Base-by-base conservation (phyloP, 2,797 vertebrate species). In the Eulemur mongoz region DNA sequence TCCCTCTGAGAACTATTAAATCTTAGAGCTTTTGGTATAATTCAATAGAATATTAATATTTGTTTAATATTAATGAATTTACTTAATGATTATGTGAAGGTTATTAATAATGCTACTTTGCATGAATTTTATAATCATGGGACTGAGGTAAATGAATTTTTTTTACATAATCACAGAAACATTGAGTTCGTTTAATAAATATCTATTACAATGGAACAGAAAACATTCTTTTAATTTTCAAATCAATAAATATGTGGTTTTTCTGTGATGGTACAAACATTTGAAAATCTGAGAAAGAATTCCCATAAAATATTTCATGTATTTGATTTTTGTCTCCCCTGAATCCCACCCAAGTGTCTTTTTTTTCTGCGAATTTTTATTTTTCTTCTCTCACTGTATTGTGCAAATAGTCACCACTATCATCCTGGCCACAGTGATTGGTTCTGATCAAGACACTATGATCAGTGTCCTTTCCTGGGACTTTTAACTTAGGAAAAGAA, bases 31-130 rank as follows among this genome's bases (percentile, higher is more conserved):
- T 78, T 93, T n/a, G n/a, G 20, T 32, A 73, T 43, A 88, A 48
- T 63, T 94, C 38, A 78, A 30, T 89, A 6, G 27, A 83, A 88
- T 81, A 91, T 52, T 69, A 83, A 59, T 93, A 90, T 96, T 91
- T 87, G 22, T 82, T 96, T 69, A 91, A 95, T 84, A 89, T 80
- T 73, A 89, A 72, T 69, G 57, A 93, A 93, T 93, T 88, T 89
- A 9, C 88, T 91, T 72, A 93, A 23, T 80, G 32, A 40, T 52
- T 93, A 52, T 72, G 9, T 93, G n/a, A 79, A 94, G 17, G 27
- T 93, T 91, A 80, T 65, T 65, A 85, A 67, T 80, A 91, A 61
- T 35, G 94, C 84, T 50, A 52, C 25, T 91, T 88, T 48, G 23
- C 13, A 88, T 92, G 25, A 59, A 40, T 43, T 79, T 89, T 81